Base-by-base conservation (phyloP, 2,888 invertebrate species). In the Ophion ventricosus region DNA sequence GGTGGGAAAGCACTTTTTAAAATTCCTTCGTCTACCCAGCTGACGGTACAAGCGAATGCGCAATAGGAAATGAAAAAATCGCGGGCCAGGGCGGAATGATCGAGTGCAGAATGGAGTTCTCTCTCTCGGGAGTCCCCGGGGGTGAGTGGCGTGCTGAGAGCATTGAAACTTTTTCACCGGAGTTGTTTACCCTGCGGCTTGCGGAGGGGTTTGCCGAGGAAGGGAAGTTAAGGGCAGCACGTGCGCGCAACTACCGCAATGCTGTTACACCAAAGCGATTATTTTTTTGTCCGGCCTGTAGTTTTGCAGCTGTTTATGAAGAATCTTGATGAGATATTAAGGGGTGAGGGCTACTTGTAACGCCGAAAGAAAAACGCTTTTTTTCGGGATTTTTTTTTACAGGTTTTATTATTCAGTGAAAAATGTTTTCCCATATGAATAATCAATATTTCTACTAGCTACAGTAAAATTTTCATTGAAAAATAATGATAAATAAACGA, bases 91-190 rank as follows among this genome's bases (percentile, higher is more conserved):
- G 17, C 23, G 29, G 35, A 17, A 61, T 73, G 72, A 67, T 67
- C 70, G 70, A 64, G 76, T 66, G 57, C 64, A 17, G n/a, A 64
- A 70, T 57, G 56, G 64, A 81, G 70, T 70, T 70, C 63, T 59
- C 23, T 70, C 63, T 35, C 56, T 17, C 57, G 14, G n/a, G 8
- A 10, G 11, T 10, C 57, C 29, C 11, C 1, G 20, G 49, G 29
- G 49, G 26, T 25, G 61, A 29, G n/a, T 35, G 20, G n/a, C 0
- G 61, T 20, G 26, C 25, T 61, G 43, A 43, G n/a, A 64, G 57
- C 14, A 66, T 43, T 25, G 40, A 63, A 70, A 76, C 75, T 75
- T 63, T 73, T 75, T 35, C 56, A 26, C 40, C 14, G n/a, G 14
- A 49, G 76, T 76, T 72, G 70, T 72, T 76, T 72, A 72, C 43